These are phyloP conservation scores for Lepidonotus clava DNA, from an alignment of 2,888 invertebrate species.

Conservation along the genomic window DNA sequence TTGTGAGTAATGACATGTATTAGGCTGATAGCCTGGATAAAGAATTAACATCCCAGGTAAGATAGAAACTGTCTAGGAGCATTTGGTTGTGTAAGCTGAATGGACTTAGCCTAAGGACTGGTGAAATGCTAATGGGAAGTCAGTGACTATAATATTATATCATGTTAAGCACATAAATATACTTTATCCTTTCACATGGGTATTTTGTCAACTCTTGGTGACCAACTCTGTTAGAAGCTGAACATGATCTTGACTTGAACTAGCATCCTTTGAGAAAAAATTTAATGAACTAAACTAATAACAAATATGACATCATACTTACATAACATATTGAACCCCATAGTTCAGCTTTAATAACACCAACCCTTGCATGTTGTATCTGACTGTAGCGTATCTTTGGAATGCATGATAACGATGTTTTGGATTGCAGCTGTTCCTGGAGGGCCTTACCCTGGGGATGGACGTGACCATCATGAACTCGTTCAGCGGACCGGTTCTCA, in stretches of 20 bases:
- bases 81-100: no score
- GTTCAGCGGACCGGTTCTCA: constrained; percentile 70
- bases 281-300: not conserved
- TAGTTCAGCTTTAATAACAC: not conserved
- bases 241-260: not conserved
- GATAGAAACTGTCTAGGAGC: no score
- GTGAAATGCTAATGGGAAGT: no score
- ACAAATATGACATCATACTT: not conserved
- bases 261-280: not conserved
- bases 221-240: not conserved
- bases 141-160: no score
- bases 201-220: no score
- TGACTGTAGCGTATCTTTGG: not conserved
- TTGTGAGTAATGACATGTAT: no score
- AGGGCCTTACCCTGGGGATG: constrained; percentile 71
- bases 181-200: no score
- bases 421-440: constrained; percentile 71
- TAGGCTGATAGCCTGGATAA: no score
- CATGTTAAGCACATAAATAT: no score
- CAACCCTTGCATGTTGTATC: not conserved
- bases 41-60: no score
- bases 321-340: not conserved
- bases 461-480: constrained; percentile 71
- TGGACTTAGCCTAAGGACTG: no score
- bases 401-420: not conserved